Evolutionary conservation across 1,140 invertebrate species (phyloP), one percentile per base, ranked within the genome.

Genomic region (Asobara japonica): DNA sequence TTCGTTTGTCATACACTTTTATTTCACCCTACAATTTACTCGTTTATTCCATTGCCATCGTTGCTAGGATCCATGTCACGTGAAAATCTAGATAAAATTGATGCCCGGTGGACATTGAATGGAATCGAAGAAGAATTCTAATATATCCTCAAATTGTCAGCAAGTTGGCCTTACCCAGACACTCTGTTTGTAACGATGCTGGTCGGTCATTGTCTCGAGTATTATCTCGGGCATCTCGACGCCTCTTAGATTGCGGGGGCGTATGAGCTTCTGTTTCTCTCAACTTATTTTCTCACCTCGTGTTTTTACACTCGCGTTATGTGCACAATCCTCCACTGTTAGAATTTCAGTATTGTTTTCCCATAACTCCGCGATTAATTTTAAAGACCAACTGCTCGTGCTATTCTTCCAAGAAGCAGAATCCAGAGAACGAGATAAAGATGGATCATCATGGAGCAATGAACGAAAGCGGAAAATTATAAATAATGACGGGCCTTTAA

Each of bases 391-490:
- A 20, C 61, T 48, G 41, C 56, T 45, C 25, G 0, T 16, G 60
- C 73, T 48, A 81, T 81, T 83, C 78, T 83, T 79, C 83, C 77
- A 82, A 82, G 74, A 56, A 68, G 31, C 25, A 48, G 67, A 56
- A n/a, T 33, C 11, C 25, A 27, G 31, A 11, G 10, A 62, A 16
- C n/a, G n/a, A n/a, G 18, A 13, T n/a, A 13, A 30, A n/a, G 5
- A 31, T 13, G 0, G 13, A n/a, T 62, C n/a, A 7, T n/a, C 4
- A 31, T n/a, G n/a, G n/a, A 31, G n/a, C 25, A 16, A 62, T 16
- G 29, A 62, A 62, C 25, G 60, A 68, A 73, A 83, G 77, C 83
- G 83, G 84, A 85, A 85, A 85, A 84, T 85, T 85, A 85, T 85
- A 85, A 85, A 85, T 85, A 85, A 85, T 81, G 82, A 83, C 64